Evolutionary conservation across 2,888 invertebrate genomes (phyloP).

Genomic region (Venustoraphidia nigricollis): DNA sequence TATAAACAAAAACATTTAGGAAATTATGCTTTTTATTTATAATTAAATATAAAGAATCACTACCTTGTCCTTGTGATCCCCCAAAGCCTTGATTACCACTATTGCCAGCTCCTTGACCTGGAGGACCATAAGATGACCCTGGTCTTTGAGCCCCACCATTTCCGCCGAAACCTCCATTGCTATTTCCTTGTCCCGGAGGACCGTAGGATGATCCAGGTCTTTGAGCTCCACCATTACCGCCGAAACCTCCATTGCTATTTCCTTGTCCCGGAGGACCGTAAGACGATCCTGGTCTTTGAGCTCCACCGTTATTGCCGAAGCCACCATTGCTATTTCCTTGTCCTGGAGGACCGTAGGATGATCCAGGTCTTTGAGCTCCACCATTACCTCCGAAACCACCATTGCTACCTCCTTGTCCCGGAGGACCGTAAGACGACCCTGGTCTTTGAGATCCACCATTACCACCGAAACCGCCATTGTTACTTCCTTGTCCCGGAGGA

Average conservation of each 20-base stretch:
- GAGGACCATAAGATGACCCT: constrained; percentile 21
- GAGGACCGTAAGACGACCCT: constrained; percentile 11
- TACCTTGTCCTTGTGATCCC: too few species aligned
- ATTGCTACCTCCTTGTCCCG: constrained; percentile 10
- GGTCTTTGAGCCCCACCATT: too few species aligned
- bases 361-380: constrained; percentile 9
- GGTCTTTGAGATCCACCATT: constrained; percentile 8
- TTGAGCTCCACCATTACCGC: constrained; percentile 13
- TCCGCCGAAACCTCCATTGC: constrained; percentile 23
- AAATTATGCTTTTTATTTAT: too few species aligned
- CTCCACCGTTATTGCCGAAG: constrained; percentile 12
- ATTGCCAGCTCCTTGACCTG: too few species aligned
- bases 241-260: constrained; percentile 9
- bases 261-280: constrained; percentile 17
- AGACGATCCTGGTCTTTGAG: constrained; percentile 18
- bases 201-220: constrained; percentile 16
- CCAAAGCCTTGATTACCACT: too few species aligned
- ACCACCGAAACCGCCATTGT: constrained; percentile 2
- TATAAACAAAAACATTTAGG: too few species aligned
- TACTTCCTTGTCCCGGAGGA: constrained; percentile 13
- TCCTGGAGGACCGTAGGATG: constrained; percentile 11
- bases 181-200: constrained; percentile 14
- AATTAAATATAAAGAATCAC: too few species aligned
- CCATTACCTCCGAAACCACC: constrained; percentile 13
- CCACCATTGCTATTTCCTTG: constrained; percentile 13